phyloP scores from a whole-genome alignment of 2,888 invertebrate species.

The Cylindroiulus punctatus region DNA sequence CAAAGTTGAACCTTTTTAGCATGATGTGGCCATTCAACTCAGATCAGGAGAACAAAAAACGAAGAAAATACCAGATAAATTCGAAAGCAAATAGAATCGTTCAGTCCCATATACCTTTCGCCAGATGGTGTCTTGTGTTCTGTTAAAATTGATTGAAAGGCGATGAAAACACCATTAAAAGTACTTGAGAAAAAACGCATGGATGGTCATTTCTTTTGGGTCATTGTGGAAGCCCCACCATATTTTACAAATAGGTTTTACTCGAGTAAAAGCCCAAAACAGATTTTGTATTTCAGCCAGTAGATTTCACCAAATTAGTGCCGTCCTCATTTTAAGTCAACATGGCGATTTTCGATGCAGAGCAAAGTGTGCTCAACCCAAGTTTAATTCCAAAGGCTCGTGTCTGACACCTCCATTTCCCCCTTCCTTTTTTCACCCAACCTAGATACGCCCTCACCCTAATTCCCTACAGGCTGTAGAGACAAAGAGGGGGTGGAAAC shows the following conservation, averaged over 20 bases:
- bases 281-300: not conserved
- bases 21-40: not conserved
- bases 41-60: not conserved
- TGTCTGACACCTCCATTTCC: conserved; percentile 36
- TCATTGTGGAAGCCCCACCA: not conserved
- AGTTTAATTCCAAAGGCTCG: conserved; percentile 27
- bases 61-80: not conserved
- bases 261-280: not conserved
- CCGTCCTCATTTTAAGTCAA: conserved; percentile 3
- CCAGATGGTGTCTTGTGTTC: not conserved
- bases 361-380: not conserved
- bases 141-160: not conserved
- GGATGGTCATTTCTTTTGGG: not conserved
- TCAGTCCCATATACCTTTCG: not conserved
- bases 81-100: not conserved
- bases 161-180: conserved; percentile 6
- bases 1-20: not conserved
- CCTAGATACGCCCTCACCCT: conserved; percentile 42
- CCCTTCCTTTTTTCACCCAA: conserved; percentile 15
- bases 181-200: not conserved
- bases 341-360: not conserved
- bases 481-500: conserved; percentile 21
- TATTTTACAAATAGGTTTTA: not conserved
- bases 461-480: not conserved
- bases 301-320: not conserved